Evolutionary conservation across 2,113 vertebrate species (phyloP).

Genomic region (Numenius arquata): DNA sequence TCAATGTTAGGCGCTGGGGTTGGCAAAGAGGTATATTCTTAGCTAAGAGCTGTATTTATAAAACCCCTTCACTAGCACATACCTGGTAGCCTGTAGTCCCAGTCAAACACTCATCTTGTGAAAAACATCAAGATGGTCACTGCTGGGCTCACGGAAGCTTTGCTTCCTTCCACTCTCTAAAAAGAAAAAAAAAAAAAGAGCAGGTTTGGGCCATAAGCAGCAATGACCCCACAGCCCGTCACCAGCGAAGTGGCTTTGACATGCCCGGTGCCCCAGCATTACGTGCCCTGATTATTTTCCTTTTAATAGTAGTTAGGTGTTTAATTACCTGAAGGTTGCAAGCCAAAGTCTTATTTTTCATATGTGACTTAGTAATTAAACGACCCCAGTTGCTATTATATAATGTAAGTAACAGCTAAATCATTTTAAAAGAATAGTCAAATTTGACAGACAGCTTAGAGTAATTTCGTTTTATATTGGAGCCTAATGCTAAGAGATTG

Average conservation of each 20-base stretch:
- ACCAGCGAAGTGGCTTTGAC: neutral
- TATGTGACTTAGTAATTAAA: neutral
- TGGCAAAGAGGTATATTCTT: neutral
- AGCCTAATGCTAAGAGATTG: constrained; percentile 17
- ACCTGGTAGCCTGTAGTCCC: neutral
- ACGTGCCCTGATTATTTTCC: neutral
- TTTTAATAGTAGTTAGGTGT: neutral
- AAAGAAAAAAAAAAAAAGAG: neutral
- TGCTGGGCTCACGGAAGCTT: neutral
- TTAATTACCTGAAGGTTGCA: neutral
- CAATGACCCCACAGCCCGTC: accelerated
- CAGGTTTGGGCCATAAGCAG: neutral
- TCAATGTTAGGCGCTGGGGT: neutral
- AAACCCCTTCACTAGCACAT: neutral
- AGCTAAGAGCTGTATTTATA: neutral
- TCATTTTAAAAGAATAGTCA: constrained; percentile 26
- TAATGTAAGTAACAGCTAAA: constrained; percentile 14
- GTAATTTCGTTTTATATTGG: constrained; percentile 23
- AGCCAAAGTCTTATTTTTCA: constrained; percentile 1
- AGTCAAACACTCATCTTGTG: neutral
- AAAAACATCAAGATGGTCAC: neutral
- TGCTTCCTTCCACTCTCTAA: neutral
- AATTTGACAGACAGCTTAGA: constrained; percentile 32
- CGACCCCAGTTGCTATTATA: neutral
- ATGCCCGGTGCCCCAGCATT: neutral